phyloP scores from a whole-genome alignment of 2,888 invertebrate species.

The Balanococcus diminutus region DNA sequence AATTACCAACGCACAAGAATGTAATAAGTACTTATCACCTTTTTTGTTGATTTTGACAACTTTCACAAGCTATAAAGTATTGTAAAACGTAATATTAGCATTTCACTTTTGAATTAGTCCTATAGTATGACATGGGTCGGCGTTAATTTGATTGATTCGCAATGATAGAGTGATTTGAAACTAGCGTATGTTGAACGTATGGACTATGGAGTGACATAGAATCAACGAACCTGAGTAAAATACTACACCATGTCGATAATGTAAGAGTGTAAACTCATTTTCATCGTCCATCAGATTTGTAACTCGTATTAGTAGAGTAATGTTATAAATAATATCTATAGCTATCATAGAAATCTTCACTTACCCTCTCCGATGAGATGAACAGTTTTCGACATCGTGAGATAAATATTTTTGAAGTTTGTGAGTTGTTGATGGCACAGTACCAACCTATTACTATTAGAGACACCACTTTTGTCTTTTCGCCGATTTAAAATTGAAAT shows the following conservation, averaged over 20 bases:
- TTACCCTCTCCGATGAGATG: too few relatives aligned
- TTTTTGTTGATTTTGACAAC: constrained; percentile 32
- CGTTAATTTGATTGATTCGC: neutral
- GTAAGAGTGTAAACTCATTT: too few relatives aligned
- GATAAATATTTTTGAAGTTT: too few relatives aligned
- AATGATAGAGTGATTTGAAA: neutral
- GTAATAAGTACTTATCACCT: neutral
- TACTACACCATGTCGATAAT: neutral
- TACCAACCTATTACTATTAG: too few relatives aligned
- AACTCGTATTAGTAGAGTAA: too few relatives aligned
- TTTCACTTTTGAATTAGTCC: neutral
- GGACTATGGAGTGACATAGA: neutral
- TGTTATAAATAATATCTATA: too few relatives aligned
- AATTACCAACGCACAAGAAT: neutral
- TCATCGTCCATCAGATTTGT: too few relatives aligned
- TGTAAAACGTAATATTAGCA: neutral
- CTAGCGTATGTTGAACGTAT: neutral
- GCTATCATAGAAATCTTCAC: too few relatives aligned
- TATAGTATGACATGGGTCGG: neutral
- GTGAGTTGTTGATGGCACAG: too few relatives aligned
- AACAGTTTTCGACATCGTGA: too few relatives aligned
- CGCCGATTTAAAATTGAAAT: too few relatives aligned
- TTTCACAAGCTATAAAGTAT: neutral
- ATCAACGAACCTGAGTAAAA: neutral
- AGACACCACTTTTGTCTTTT: too few relatives aligned